Evolutionary conservation across 2,797 vertebrate genomes (phyloP).

Genomic region (Girardinus metallicus): DNA sequence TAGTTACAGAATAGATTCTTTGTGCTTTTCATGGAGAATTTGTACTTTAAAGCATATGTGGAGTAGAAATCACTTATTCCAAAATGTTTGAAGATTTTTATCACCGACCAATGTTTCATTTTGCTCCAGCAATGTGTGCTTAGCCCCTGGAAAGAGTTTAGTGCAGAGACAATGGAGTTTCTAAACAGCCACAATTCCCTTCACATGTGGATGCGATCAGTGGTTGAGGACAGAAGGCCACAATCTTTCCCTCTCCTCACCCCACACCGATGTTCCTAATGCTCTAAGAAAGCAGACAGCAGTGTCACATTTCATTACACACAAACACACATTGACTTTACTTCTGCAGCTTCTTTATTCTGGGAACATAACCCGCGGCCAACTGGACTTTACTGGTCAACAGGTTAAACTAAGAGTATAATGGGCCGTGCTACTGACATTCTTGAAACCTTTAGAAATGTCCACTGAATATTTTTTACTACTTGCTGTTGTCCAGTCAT

Average conservation of each 20-base stretch:
- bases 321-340: slow-evolving; percentile 33
- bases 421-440: slow-evolving; percentile 16
- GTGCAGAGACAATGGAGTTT: slow-evolving; percentile 62
- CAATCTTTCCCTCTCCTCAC: slow-evolving; percentile 26
- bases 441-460: slow-evolving; percentile 29
- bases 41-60: not conserved
- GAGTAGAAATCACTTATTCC: not conserved
- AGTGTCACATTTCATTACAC: slow-evolving; percentile 36
- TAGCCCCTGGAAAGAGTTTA: slow-evolving; percentile 36
- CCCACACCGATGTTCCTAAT: slow-evolving; percentile 26
- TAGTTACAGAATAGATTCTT: not conserved
- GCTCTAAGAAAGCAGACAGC: slow-evolving; percentile 44
- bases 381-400: slow-evolving; percentile 28
- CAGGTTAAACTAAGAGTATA: slow-evolving; percentile 40
- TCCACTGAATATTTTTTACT: not conserved
- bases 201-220: slow-evolving; percentile 64
- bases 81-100: not conserved
- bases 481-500: not conserved
- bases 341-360: slow-evolving; percentile 44
- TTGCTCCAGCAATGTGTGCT: slow-evolving; percentile 19
- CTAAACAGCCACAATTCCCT: slow-evolving; percentile 71
- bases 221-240: slow-evolving; percentile 49
- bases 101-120: not conserved
- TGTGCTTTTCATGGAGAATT: not conserved
- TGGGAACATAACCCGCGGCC: slow-evolving; percentile 24